Evolutionary conservation across 1,140 invertebrate genomes (phyloP), one percentile per base, ranked within the genome.

Genomic region (Drosophila azteca): DNA sequence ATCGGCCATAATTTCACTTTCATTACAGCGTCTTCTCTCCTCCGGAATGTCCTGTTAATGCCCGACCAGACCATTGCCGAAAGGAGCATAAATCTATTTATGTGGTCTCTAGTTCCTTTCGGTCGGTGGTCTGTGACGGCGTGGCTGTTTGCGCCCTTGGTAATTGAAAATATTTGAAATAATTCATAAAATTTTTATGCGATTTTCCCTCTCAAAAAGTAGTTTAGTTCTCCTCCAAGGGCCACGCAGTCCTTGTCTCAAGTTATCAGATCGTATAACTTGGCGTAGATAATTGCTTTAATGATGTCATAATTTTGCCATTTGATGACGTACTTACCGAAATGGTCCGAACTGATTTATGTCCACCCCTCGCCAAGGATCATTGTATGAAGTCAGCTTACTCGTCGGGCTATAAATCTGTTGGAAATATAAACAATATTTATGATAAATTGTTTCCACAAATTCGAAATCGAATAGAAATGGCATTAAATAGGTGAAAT

Each of bases 141-240:
- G 22, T 31, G 2, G 0, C 26, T 61, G 17, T 41, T 60, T 15
- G 73, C 68, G 26, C 53, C 9, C 66, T 46, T 60, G 81, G 79
- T 88, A 88, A 88, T 88, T 88, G 83, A 88, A 88, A 88, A 88
- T 88, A 79, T 88, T 88, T 89, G 57, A 77, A 83, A 88, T 88
- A 88, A 88, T 88, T 88, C 83, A 88, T 89, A 88, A 77, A 83
- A 88, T 83, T 83, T 70, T 88, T 88, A 88, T 88, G 83, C 71
- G 83, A 88, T 88, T 83, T 82, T 35, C 29, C 15, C 60, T 64
- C 72, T 62, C 15, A 72, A 82, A 72, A 78, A 72, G 51, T 68
- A 76, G 80, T 67, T 70, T 65, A 67, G 66, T 63, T 53, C 64
- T 61, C 13, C 35, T 5, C 8, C 35, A 8, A 15, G 50, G 55